Evolutionary conservation across 2,888 invertebrate species (phyloP), one percentile per base, ranked within the genome.

Genomic region (Fragum sueziense): DNA sequence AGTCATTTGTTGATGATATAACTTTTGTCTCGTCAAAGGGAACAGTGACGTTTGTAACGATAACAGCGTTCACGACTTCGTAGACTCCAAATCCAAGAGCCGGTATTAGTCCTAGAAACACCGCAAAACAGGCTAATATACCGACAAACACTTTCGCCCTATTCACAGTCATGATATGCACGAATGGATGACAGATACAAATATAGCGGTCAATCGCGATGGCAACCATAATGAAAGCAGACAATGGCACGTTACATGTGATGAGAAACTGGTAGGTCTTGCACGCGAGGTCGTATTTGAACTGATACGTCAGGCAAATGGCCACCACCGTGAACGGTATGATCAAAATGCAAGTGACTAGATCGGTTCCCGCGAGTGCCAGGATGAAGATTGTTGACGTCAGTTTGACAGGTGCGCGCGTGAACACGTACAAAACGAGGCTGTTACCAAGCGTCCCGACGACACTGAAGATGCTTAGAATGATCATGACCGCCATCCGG

Each of bases 381-480:
- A 92, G 80, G 65, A 92, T 92, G 83, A 92, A 92, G 37, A 92
- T 87, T 6, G 91, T 91, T 6, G 92, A 91, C 4, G 91, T 90
- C 25, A 90, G 84, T 29, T 88, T 89, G 59, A 90, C 89, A 27
- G 88, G 85, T 20, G 90, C 90, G 69, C 85, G 81, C 17, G 87
- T 82, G 80, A 91, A 92, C 47, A 92, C 91, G 86, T 91, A 91
- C 57, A 92, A 85, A 4, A 92, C 92, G 9, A 92, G 82, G 6
- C 90, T 88, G 79, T 92, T 92, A 7, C 92, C 92, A 29, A 90
- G 83, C 4, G 90, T 88, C 11, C 92, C 92, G 17, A 91, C 79
- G 20, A 91, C 80, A 69, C 87, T 88, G 70, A 91, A 88, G 41
- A 90, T 61, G 34, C 85, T 82, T 20, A 91, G 82, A 41, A 91